Evolutionary conservation across 2,113 vertebrate genomes (phyloP), one percentile per base, ranked within the genome.

Genomic region (Tangachromis dhanisi): DNA sequence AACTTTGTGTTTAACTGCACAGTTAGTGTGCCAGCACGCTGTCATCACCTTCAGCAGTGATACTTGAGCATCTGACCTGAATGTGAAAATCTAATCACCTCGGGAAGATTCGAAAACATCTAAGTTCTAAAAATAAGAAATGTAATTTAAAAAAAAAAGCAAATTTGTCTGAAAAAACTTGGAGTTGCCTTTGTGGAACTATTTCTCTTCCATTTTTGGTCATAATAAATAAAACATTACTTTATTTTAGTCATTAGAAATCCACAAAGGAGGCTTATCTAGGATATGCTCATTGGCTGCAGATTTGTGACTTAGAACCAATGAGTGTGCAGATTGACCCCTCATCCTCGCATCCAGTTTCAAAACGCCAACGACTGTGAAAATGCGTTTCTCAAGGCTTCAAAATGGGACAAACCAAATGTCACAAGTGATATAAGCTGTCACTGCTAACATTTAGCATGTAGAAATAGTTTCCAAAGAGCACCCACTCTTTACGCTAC

Each of bases 161-260:
- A 7, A 49, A 73, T 35, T 35, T 73, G 38, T 51, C 80, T 53
- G 7, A 81, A 93, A 86, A 51, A 90, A 85, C 35, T 78, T 63
- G 31, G 66, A 10, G 40, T 40, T 86, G 83, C 59, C 80, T 84
- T 84, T 84, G 81, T 87, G 59, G n/a, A 8, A 89, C 88, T 47
- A 83, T 86, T 90, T 38, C 68, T 82, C 19, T 1, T 38, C 35
- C 35, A 2, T 42, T 24, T 14, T 42, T 24, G n/a, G 35, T 71
- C 38, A 42, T 71, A 71, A 24, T 24, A 42, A 71, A 42, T 42
- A 71, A 71, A 42, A 42, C 12, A 71, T 1, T 3, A 42, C n/a
- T 71, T 76, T 76, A 76, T 19, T 76, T 76, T 76, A 29, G 40
- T 29, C 40, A 76, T 76, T 29, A 26, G 21, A 47, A 47, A 0